These are phyloP conservation scores for Andrena cerasifolii DNA, from an alignment of 1,140 invertebrate genomes.

Conservation along the genomic window DNA sequence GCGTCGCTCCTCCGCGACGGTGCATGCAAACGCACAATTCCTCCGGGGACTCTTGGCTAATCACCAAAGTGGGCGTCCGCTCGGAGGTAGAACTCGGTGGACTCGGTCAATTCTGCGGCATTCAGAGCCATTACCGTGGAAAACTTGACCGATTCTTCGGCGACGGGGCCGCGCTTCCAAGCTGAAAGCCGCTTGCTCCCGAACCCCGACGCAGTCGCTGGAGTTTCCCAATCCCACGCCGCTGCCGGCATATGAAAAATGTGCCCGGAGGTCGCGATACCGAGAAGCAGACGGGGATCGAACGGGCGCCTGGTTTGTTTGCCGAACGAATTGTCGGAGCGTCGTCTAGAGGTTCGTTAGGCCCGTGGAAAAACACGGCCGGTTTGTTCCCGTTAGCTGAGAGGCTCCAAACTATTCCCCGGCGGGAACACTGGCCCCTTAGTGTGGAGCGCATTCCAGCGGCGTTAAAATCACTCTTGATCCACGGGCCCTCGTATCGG, in stretches of 20 bases:
- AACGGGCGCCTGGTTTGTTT: constrained; percentile 28
- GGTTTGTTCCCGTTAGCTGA: constrained; percentile 41
- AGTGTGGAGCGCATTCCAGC: constrained; percentile 1
- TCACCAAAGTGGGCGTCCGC: constrained; percentile 11
- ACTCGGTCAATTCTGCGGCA: background rate
- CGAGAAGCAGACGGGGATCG: background rate
- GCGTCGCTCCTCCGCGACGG: too few species aligned
- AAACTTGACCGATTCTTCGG: background rate
- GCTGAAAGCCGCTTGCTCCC: background rate
- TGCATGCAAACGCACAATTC: constrained; percentile 1
- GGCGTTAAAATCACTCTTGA: constrained; percentile 24
- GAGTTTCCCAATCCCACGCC: background rate
- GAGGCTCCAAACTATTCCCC: background rate
- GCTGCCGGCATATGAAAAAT: background rate
- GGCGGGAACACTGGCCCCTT: background rate
- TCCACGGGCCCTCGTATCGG: background rate
- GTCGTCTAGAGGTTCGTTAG: constrained; percentile 27
- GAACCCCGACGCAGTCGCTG: background rate
- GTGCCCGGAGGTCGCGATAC: background rate
- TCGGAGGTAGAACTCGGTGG: background rate
- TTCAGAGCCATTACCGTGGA: background rate
- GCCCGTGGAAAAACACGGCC: constrained; percentile 7
- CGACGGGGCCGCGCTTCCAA: constrained; percentile 3
- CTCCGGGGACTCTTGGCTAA: background rate
- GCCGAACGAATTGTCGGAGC: constrained; percentile 40